Conservation (phyloP, 2,888 invertebrate genomes). For the Abrostola tripartita region DNA sequence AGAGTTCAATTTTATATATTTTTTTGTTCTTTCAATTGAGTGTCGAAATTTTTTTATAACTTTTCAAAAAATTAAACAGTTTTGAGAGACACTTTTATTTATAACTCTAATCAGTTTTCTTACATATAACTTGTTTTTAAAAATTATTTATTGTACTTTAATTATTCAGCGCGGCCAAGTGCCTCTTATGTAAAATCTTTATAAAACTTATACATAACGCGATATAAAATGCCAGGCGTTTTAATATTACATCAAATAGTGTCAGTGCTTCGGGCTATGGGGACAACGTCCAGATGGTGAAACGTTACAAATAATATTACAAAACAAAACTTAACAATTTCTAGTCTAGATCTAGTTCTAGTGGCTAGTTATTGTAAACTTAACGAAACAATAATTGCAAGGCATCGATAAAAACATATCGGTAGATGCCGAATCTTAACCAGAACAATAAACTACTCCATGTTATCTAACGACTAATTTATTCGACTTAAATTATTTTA, state of each 20-base stretch:
- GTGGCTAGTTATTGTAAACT: constrained; percentile 58
- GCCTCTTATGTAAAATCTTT: constrained; percentile 83
- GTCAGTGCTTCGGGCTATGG: constrained; percentile 59
- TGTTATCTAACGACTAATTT: constrained; percentile 42
- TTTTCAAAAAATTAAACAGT: constrained; percentile 79
- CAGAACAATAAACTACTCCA: constrained; percentile 38
- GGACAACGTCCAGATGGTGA: constrained; percentile 55
- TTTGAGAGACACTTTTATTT: constrained; percentile 81
- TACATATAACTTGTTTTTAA: constrained; percentile 78
- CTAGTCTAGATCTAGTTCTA: constrained; percentile 47
- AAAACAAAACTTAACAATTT: constrained; percentile 64
- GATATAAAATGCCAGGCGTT: constrained; percentile 74
- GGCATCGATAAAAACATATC: constrained; percentile 69
- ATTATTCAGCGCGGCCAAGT: constrained; percentile 77
- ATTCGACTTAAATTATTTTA: constrained; percentile 37
- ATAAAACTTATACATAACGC: constrained; percentile 83
- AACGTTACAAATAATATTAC: constrained; percentile 51
- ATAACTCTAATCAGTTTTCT: constrained; percentile 82
- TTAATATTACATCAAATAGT: constrained; percentile 61
- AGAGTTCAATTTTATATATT: constrained; percentile 66
- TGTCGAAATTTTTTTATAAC: constrained; percentile 70
- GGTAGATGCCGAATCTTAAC: constrained; percentile 59
- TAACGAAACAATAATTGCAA: constrained; percentile 57
- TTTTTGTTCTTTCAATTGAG: constrained; percentile 65
- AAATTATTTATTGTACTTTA: constrained; percentile 86